Base-by-base conservation (phyloP, 2,113 vertebrate genomes). In the Callocephalon fimbriatum region DNA sequence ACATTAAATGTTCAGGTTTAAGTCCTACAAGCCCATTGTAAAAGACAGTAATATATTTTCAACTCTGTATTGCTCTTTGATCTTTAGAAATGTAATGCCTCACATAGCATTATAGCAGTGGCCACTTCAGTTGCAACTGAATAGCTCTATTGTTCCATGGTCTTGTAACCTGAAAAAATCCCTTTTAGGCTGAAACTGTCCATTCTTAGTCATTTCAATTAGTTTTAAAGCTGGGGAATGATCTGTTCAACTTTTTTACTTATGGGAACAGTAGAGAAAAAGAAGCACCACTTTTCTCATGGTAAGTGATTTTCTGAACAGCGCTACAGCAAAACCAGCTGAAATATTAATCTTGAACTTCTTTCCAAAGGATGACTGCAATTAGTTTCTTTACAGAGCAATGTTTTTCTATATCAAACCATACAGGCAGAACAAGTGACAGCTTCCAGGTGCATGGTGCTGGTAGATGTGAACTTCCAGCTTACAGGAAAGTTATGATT, bases 1-100 rank as follows among this genome's bases (percentile, higher is more conserved):
- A 53, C 56, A 66, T 51, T 79, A 91, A 65, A n/a, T 84, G 58
- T 79, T 86, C 4, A 2, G 68, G 27, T 92, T 94, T 95, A 87
- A 94, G 75, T 71, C 92, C 88, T 80, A 81, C 31, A 94, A 93
- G 59, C n/a, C 61, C 71, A 27, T 93, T 96, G 94, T 87, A 88
- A 82, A 96, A 86, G 86, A 90, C 74, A 93, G 50, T 68, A 82
- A 88, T 84, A 44, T 59, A 76, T 96, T 83, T 89, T 88, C 85
- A 68, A 51, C 22, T 80, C 37, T n/a, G 18, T 68, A 68, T 95
- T 82, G 32, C 45, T 94, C 77, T 94, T 96, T 96, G 88, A 96
- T 97, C 92, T 97, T 94, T 67, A 4, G 0, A 93, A 97, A 29
- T 48, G 29, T 73, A 95, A 79, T 85, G 50, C 25, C 75, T 95